These are phyloP conservation scores for Dasyprocta punctata DNA, from an alignment of 2,113 vertebrate species.

Conservation along the genomic window DNA sequence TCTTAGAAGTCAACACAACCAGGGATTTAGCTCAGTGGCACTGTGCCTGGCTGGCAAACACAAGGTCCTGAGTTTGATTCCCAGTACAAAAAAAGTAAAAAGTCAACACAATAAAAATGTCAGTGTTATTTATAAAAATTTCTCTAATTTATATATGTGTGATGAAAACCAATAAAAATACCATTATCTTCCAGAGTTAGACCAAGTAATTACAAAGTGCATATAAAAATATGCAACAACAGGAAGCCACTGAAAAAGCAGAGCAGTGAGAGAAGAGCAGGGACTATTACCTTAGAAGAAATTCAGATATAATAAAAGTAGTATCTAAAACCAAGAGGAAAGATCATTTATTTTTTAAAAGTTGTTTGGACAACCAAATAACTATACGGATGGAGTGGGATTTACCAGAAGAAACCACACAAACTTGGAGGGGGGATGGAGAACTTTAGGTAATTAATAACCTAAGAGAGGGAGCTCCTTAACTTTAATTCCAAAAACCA, in stretches of 20 bases:
- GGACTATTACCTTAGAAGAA: background rate
- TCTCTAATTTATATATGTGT: background rate
- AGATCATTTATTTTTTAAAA: background rate
- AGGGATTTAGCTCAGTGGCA: too few species aligned
- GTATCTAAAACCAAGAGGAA: conserved; percentile 31
- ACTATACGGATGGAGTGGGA: background rate
- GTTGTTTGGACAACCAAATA: background rate
- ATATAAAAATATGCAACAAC: background rate
- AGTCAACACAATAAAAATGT: conserved; percentile 20
- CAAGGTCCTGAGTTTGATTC: too few species aligned
- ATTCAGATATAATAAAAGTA: background rate
- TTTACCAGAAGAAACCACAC: background rate
- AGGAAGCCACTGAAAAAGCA: conserved; percentile 2
- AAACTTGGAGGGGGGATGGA: background rate
- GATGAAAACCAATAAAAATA: conserved; percentile 26
- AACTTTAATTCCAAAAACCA: background rate
- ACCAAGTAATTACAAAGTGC: conserved; percentile 48
- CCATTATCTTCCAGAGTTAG: background rate
- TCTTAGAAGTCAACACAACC: background rate
- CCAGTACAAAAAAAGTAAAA: background rate
- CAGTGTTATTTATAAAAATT: background rate
- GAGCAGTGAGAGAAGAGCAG: background rate
- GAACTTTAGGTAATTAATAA: conserved; percentile 14
- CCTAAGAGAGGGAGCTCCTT: background rate
- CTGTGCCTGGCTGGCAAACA: too few species aligned